Conservation (phyloP, 2,888 invertebrate genomes). For the Erynnis tages region DNA sequence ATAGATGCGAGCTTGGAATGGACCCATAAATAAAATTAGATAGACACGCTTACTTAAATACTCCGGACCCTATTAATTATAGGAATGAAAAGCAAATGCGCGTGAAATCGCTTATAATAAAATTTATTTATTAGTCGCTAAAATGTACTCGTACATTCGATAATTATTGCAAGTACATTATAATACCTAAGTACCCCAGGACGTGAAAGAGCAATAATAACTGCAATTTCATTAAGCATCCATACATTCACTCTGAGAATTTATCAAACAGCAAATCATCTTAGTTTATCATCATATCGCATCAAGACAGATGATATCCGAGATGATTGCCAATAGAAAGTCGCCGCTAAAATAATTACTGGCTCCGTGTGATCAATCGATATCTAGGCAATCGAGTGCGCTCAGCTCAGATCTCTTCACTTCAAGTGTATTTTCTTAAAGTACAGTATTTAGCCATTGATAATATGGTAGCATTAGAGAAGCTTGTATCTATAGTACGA, state of each 20-base stretch:
- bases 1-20: slow-evolving; percentile 9
- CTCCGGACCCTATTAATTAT: slow-evolving; percentile 5
- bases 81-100: slow-evolving; percentile 1
- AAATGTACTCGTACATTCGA: neutral
- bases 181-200: too few relatives aligned
- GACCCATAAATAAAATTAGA: slow-evolving; percentile 18
- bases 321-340: slow-evolving; percentile 25
- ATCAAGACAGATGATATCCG: slow-evolving; percentile 21
- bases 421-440: slow-evolving; percentile 3
- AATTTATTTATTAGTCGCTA: neutral
- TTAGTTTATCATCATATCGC: slow-evolving; percentile 3
- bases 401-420: slow-evolving; percentile 12
- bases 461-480: slow-evolving; percentile 10
- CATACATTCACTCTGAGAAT: slow-evolving; percentile 1
- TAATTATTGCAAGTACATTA: neutral
- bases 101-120: neutral
- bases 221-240: slow-evolving; percentile 13
- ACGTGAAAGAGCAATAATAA: neutral
- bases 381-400: slow-evolving; percentile 14
- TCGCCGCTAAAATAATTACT: slow-evolving; percentile 22
- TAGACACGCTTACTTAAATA: slow-evolving; percentile 13
- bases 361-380: slow-evolving; percentile 17
- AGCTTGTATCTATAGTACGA: neutral
- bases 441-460: slow-evolving; percentile 3
- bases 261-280: slow-evolving; percentile 20